Percentiles rank a stretch among this genome's conserved stretches.
Conservation (phyloP, 2,797 vertebrate genomes). For the Hirundo rustica region DNA sequence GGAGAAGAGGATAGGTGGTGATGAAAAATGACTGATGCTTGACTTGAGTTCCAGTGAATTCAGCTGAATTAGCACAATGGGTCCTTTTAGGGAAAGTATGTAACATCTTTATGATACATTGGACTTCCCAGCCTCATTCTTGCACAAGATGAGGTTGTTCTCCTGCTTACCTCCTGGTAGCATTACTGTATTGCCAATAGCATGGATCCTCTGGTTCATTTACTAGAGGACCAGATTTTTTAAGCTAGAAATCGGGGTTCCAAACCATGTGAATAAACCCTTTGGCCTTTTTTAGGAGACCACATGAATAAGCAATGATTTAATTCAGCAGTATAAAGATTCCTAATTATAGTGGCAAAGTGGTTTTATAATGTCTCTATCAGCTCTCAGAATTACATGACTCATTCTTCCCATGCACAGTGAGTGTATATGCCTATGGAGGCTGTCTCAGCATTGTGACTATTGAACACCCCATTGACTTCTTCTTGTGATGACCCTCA, state of each 20-base stretch:
- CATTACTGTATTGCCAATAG: not conserved
- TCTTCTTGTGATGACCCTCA: not conserved
- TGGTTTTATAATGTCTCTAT: not conserved
- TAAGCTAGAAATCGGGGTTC: not conserved
- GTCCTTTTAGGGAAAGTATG: not conserved
- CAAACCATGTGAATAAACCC: not conserved
- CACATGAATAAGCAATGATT: not conserved
- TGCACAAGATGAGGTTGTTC: not conserved
- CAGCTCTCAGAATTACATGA: not conserved
- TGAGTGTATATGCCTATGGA: not conserved
- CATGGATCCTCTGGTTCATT: not conserved
- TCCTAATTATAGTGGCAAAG: not conserved
- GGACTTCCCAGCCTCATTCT: not conserved
- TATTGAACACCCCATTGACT: not conserved
- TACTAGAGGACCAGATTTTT: not conserved
- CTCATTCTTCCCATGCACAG: not conserved
- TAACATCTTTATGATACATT: not conserved
- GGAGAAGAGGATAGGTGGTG: not conserved
- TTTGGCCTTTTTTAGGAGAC: not conserved
- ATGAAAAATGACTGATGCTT: not conserved
- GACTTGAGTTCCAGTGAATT: not conserved
- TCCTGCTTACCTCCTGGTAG: not conserved
- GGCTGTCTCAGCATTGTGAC: not conserved
- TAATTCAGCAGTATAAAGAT: not conserved
- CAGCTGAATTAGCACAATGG: not conserved